Percentiles rank a stretch among this genome's conserved stretches.
phyloP scores from a whole-genome alignment of 2,888 invertebrate species.

The Salticus scenicus region DNA sequence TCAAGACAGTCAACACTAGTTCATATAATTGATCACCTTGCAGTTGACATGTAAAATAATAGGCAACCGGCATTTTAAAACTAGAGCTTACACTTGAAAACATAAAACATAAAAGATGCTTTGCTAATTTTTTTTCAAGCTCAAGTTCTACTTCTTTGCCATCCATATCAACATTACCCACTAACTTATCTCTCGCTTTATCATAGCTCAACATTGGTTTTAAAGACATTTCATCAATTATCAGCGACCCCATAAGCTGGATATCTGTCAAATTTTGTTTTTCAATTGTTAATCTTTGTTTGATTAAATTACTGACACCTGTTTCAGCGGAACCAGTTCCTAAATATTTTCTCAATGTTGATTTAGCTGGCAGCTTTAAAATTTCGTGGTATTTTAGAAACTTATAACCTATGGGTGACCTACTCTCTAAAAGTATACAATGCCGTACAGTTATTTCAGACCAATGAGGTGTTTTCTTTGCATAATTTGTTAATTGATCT shows the following conservation, averaged over 20 bases:
- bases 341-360: conserved; percentile 6
- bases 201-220: conserved; percentile 9
- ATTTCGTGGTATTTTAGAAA: not conserved
- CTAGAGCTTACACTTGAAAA: not conserved
- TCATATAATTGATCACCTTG: not conserved
- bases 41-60: not conserved
- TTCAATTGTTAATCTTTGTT: not conserved
- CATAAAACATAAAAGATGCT: conserved; percentile 7
- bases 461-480: not conserved
- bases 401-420: not conserved
- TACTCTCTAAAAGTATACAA: not conserved
- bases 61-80: not conserved
- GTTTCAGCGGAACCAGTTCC: not conserved
- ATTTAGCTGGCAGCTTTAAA: not conserved
- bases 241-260: not conserved
- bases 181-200: not conserved
- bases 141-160: not conserved
- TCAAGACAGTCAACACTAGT: not conserved
- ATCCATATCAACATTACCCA: not conserved
- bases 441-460: not conserved
- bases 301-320: not conserved
- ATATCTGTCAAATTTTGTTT: not conserved
- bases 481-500: not conserved
- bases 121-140: conserved; percentile 5
- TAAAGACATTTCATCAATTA: not conserved